A percentile compares a stretch with the other conserved stretches of the same genome.
phyloP scores from a whole-genome alignment of 2,888 invertebrate species.

The Drosophila koepferae region DNA sequence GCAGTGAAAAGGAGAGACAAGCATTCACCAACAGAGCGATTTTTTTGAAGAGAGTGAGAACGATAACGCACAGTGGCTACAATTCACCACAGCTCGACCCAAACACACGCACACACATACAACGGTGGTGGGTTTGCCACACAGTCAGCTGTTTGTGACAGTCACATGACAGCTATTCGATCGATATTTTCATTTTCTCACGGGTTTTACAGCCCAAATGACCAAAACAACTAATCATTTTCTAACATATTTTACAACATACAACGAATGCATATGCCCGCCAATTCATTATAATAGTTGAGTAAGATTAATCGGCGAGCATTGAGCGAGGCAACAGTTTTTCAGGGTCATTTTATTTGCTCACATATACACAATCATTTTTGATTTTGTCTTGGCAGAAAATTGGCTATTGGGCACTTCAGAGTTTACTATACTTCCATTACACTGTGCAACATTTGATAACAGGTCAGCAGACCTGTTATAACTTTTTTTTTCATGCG shows the following conservation, averaged over 20 bases:
- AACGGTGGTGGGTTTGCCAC: slow-evolving; percentile 62
- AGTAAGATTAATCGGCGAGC: background rate
- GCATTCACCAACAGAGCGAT: slow-evolving; percentile 10
- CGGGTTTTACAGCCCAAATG: slow-evolving; percentile 75
- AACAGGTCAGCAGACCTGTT: slow-evolving; percentile 62
- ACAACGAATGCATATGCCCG: slow-evolving; percentile 1
- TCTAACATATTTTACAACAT: slow-evolving; percentile 58
- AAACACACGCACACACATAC: slow-evolving; percentile 44
- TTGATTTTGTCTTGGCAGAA: slow-evolving; percentile 15
- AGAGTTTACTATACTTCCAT: slow-evolving; percentile 5
- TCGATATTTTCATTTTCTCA: slow-evolving; percentile 84
- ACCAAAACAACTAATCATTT: slow-evolving; percentile 39
- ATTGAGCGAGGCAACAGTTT: slow-evolving; percentile 49
- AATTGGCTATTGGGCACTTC: slow-evolving; percentile 17
- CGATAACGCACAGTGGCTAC: slow-evolving; percentile 4
- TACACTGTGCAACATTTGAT: slow-evolving; percentile 38
- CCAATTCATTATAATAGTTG: background rate
- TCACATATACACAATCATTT: slow-evolving; percentile 47
- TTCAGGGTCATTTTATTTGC: slow-evolving; percentile 59
- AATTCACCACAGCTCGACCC: slow-evolving; percentile 50
- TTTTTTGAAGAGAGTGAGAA: slow-evolving; percentile 17
- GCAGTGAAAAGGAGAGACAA: background rate
- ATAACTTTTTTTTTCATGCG: slow-evolving; percentile 32
- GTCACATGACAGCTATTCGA: slow-evolving; percentile 85
- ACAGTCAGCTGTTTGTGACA: slow-evolving; percentile 85